A percentile compares a stretch with the other conserved stretches of the same genome.
Conservation (phyloP, 2,888 invertebrate species). For the Melieria omissa region DNA sequence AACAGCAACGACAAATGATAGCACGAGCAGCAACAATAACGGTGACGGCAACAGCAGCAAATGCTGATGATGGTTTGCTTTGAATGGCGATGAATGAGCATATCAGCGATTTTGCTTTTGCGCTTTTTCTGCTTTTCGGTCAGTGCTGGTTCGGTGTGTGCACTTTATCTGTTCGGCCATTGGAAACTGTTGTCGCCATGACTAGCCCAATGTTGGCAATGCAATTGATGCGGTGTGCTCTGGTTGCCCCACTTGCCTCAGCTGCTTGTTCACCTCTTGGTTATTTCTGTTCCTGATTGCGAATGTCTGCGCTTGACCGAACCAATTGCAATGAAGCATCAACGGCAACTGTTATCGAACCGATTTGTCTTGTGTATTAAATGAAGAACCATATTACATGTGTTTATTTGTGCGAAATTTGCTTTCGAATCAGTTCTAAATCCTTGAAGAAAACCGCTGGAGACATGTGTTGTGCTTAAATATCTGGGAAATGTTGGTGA, state of each 20-base stretch:
- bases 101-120: too few relatives aligned
- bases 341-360: not conserved
- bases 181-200: conserved; percentile 14
- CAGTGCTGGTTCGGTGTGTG: conserved; percentile 21
- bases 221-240: conserved; percentile 15
- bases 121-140: not conserved
- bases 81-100: not conserved
- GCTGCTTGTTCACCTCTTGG: conserved; percentile 7
- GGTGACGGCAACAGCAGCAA: conserved; percentile 15
- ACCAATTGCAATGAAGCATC: conserved; percentile 39
- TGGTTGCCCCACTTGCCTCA: not conserved
- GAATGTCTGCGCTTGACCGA: conserved; percentile 38
- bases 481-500: too few relatives aligned
- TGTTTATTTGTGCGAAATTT: conserved; percentile 9
- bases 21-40: conserved; percentile 19
- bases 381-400: too few relatives aligned
- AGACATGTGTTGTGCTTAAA: too few relatives aligned
- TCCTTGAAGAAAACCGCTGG: too few relatives aligned
- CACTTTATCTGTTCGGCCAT: conserved; percentile 32
- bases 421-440: too few relatives aligned
- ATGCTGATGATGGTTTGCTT: conserved; percentile 1
- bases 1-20: not conserved
- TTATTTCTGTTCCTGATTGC: conserved; percentile 14
- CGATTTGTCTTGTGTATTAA: too few relatives aligned
- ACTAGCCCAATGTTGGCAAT: not conserved